phyloP scores from a whole-genome alignment of 2,113 vertebrate genomes.

The Corythaeola cristata region DNA sequence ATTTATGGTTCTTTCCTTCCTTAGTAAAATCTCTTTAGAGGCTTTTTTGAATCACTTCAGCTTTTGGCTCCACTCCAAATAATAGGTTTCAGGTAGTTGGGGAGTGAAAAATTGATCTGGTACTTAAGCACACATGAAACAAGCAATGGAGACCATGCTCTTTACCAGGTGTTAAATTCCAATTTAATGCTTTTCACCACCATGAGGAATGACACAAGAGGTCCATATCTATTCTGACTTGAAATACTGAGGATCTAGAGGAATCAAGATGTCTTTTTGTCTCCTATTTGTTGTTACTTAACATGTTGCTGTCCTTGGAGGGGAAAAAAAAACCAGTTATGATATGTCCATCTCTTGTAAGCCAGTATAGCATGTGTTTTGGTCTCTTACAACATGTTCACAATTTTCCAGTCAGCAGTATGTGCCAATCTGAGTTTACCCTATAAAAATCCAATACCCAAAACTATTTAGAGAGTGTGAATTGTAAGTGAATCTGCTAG shows the following conservation, averaged over 20 bases:
- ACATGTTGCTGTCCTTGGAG: not conserved
- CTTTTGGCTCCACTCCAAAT: not conserved
- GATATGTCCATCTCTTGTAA: not conserved
- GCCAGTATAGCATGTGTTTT: not conserved
- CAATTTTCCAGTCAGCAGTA: not conserved
- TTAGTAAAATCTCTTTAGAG: not conserved
- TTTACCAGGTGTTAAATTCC: not conserved
- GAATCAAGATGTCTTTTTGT: not conserved
- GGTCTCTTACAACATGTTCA: not conserved
- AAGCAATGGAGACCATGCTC: not conserved
- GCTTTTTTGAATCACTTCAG: not conserved
- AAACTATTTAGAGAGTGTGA: not conserved
- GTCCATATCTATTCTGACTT: not conserved
- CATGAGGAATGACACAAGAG: not conserved
- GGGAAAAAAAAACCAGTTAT: not conserved
- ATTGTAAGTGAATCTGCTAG: not conserved
- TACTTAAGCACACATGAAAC: not conserved
- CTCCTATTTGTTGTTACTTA: not conserved
- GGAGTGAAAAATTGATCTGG: not conserved
- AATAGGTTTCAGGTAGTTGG: not conserved
- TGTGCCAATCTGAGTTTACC: not conserved
- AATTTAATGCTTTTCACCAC: not conserved
- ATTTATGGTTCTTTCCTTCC: not conserved
- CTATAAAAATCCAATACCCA: not conserved
- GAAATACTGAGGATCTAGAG: not conserved